Evolutionary conservation across 2,797 vertebrate species (phyloP), one percentile per base, ranked within the genome.

Genomic region (Chelmon rostratus): DNA sequence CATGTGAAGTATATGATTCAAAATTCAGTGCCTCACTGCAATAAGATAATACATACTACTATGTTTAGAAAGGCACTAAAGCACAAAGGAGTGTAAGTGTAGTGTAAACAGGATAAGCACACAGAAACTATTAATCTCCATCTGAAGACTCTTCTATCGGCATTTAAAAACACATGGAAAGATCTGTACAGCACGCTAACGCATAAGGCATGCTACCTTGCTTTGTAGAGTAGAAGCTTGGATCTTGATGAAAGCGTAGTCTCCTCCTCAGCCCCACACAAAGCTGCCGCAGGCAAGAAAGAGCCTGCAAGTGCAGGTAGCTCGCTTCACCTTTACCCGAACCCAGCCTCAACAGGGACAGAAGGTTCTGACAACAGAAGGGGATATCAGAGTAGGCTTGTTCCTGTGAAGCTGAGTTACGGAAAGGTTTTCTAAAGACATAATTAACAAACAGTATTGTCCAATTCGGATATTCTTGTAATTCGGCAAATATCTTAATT

Each of bases 181-280:
- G 23, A 75, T 40, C n/a, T 63, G 57, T 25, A 21, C 28, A 65
- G 58, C 31, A 71, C 37, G 21, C 23, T 52, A 47, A 73, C 54
- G 65, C 35, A 69, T 79, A 37, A 64, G 37, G 23, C 28, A 21
- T 5, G 56, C 63, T 90, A 98, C 98, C 96, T 93, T 97, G 97
- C 88, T 97, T 98, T 77, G 90, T 93, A 16, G 96, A 97, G 93
- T 93, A 95, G 93, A 99, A 99, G 78, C 95, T 94, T 46, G 98
- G 97, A 94, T 99, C 98, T 85, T 95, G 96, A 91, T 98, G 95
- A 92, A 98, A 99, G 87, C 96, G 96, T 54, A 99, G 96, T 62
- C 97, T 95, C 62, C 90, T 96, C 84, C 94, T 96, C 72, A 99
- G 90, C 31, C 92, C 95, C 15, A 78, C 74, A 68, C 97, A 99